Conservation (phyloP, 2,797 vertebrate genomes). For the Melanotaenia maccullochi region DNA sequence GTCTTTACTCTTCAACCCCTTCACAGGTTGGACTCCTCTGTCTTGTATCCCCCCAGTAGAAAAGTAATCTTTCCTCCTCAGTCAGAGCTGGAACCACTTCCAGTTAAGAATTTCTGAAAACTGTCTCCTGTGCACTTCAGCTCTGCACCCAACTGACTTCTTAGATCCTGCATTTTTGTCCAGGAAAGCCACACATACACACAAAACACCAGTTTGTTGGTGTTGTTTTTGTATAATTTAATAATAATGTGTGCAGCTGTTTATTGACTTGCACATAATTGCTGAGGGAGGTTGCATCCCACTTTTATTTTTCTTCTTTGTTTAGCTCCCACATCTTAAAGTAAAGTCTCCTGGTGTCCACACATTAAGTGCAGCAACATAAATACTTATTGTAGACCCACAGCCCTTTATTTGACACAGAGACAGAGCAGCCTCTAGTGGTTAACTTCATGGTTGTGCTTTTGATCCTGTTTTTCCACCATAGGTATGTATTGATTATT, state of each 20-base stretch:
- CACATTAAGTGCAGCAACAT: slow-evolving; percentile 15
- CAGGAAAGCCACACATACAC: background rate
- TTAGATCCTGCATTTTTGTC: slow-evolving; percentile 10
- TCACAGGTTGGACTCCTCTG: slow-evolving; percentile 18
- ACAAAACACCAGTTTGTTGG: background rate
- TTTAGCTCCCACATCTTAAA: slow-evolving; percentile 23
- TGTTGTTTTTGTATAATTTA: slow-evolving; percentile 5
- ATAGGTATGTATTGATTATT: slow-evolving; percentile 31
- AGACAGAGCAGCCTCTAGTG: slow-evolving; percentile 80
- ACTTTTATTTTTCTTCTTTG: background rate
- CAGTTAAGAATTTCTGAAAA: slow-evolving; percentile 25
- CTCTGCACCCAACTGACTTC: slow-evolving; percentile 14
- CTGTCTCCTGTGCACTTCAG: slow-evolving; percentile 39
- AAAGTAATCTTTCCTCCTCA: slow-evolving; percentile 44
- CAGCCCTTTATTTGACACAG: slow-evolving; percentile 46
- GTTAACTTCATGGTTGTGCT: slow-evolving; percentile 13
- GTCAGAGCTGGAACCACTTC: slow-evolving; percentile 41
- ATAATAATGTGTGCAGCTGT: slow-evolving; percentile 12
- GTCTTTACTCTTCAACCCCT: slow-evolving; percentile 31
- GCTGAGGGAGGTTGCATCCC: slow-evolving; percentile 8
- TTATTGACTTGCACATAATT: slow-evolving; percentile 20
- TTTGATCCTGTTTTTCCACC: background rate
- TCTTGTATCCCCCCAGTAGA: slow-evolving; percentile 14
- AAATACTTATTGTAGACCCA: slow-evolving; percentile 21
- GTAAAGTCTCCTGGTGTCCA: slow-evolving; percentile 20